Evolutionary conservation across 2,113 vertebrate genomes (phyloP).

Genomic region (Rhineura floridana): DNA sequence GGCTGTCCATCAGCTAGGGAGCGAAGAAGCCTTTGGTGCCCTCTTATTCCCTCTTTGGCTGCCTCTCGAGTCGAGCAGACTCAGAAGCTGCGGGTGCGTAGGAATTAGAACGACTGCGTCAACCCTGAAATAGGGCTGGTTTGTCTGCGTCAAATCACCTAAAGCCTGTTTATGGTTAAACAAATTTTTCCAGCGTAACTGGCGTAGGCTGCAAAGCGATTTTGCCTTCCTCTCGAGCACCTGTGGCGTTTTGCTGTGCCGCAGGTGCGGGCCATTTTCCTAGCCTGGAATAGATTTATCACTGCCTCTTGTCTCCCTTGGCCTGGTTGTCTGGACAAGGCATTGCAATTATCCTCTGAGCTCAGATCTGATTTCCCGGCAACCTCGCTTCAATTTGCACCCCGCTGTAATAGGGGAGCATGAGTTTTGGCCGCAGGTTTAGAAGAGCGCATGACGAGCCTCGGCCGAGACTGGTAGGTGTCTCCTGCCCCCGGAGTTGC

Average conservation of each 20-base stretch:
- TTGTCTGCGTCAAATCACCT: background rate
- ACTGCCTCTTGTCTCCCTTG: conserved; percentile 10
- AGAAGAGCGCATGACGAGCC: background rate
- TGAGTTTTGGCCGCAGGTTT: background rate
- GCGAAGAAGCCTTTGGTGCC: no score
- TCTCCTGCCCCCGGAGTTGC: background rate
- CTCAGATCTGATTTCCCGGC: background rate
- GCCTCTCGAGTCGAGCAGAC: background rate
- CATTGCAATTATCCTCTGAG: background rate
- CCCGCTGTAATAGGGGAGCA: background rate
- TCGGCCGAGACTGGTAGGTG: background rate
- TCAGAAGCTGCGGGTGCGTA: background rate
- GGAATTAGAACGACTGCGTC: background rate
- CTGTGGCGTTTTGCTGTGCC: background rate
- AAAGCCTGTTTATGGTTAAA: background rate
- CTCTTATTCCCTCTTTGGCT: no score
- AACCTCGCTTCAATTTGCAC: background rate
- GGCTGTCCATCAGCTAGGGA: no score
- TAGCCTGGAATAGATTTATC: conserved; percentile 5
- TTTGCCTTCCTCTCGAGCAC: background rate
- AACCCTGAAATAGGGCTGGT: background rate
- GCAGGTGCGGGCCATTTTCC: rapidly evolving
- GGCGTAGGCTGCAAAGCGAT: rapidly evolving
- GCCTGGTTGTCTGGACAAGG: background rate
- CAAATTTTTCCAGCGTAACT: background rate